These are phyloP conservation scores for Drosophila hamatofila DNA, from an alignment of 2,888 invertebrate species.

Conservation along the genomic window DNA sequence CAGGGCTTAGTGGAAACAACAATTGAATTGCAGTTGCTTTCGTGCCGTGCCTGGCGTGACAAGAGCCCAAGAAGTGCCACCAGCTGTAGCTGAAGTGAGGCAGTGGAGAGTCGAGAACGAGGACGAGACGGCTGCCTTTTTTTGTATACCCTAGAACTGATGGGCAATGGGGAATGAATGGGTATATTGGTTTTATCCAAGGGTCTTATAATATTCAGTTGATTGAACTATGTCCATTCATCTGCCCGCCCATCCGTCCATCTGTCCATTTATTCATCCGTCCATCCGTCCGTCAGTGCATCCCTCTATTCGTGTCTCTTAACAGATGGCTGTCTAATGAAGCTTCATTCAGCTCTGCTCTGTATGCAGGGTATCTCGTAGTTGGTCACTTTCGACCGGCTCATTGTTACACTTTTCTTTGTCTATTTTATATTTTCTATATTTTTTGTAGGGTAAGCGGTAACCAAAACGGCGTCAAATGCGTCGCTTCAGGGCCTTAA, in stretches of 20 bases:
- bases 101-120: not conserved
- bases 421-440: not conserved
- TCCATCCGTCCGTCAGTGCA: too few relatives aligned
- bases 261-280: too few relatives aligned
- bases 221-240: too few relatives aligned
- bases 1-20: conserved; percentile 54
- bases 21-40: conserved; percentile 78
- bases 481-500: conserved; percentile 42
- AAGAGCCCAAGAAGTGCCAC: conserved; percentile 61
- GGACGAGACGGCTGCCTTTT: not conserved
- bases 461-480: conserved; percentile 46
- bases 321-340: too few relatives aligned
- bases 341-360: not conserved
- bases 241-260: too few relatives aligned
- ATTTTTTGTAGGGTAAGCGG: not conserved
- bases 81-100: conserved; percentile 6
- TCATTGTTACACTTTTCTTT: not conserved
- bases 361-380: not conserved
- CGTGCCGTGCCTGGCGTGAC: conserved; percentile 78
- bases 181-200: not conserved
- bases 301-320: too few relatives aligned
- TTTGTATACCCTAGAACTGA: not conserved
- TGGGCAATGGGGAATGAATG: not conserved
- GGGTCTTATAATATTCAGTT: too few relatives aligned
- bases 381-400: not conserved